Evolutionary conservation across 2,888 invertebrate species (phyloP), one percentile per base, ranked within the genome.

Genomic region (Sarcophaga caerulescens): DNA sequence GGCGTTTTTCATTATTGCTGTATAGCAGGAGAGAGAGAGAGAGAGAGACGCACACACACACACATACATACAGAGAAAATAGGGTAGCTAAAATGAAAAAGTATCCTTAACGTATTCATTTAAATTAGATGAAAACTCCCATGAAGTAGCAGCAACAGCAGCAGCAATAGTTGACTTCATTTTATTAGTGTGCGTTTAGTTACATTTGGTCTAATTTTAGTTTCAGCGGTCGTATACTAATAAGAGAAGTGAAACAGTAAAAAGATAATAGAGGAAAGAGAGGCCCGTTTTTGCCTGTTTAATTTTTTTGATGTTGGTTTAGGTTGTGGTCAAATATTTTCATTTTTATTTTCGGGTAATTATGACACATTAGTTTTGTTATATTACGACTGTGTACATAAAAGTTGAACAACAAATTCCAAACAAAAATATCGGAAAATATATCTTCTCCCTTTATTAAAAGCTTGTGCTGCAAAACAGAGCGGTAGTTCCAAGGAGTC

Each of bases 351-450:
- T 75, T 75, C 19, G 44, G 57, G n/a, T 71, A 78, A 81, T 86
- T 84, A 84, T 84, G 78, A 79, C 75, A 78, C 77, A 79, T 84
- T 84, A 78, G 70, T 75, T 84, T 84, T 74, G 68, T 73, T 81
- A 59, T 69, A 60, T n/a, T 6, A 14, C 52, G n/a, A 65, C 44
- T 63, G 19, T 65, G 17, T 14, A 70, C 17, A 69, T 52, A 14
- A 66, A 66, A 11, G 68, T 60, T 52, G 25, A 14, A 70, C 70
- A 77, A 70, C 60, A 81, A 80, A 66, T 76, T 52, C 8, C 19
- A 47, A 47, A 74, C 14, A 66, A 65, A 76, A 3, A 14, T 17
- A 47, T 35, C 35, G 35, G 35, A 35, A 35, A 8, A 35, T 35
- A 35, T 10, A 35, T 35, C 1, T 35, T 35, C 44, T 70, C 21